A percentile compares a stretch with the other conserved stretches of the same genome.
Evolutionary conservation across 2,888 invertebrate genomes (phyloP).

Genomic region (Volucella zonaria): DNA sequence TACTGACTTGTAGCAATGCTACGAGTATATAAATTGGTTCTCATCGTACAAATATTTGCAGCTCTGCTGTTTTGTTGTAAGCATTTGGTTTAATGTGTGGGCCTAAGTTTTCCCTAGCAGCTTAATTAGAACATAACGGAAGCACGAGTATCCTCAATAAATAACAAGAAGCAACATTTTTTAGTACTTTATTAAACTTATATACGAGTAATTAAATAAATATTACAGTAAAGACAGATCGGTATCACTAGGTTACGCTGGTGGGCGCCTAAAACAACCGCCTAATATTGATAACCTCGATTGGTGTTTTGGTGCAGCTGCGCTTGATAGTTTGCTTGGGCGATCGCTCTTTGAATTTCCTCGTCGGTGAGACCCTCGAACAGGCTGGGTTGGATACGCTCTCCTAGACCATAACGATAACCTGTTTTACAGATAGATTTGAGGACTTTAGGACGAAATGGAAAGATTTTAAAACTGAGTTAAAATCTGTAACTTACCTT

Average conservation of each 20-base stretch:
- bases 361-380: constrained; percentile 69
- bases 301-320: constrained; percentile 57
- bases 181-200: constrained; percentile 53
- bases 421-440: constrained; percentile 58
- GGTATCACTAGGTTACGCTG: constrained; percentile 49
- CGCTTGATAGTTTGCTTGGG: constrained; percentile 63
- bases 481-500: constrained; percentile 35
- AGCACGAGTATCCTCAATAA: background rate
- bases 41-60: no score
- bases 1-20: no score
- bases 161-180: constrained; percentile 24
- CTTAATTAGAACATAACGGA: background rate
- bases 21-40: no score
- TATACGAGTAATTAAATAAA: constrained; percentile 59
- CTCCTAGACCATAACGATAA: constrained; percentile 62
- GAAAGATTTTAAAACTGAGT: background rate
- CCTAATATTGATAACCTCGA: constrained; percentile 61
- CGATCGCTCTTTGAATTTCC: constrained; percentile 63
- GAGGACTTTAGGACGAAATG: constrained; percentile 28
- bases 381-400: constrained; percentile 58
- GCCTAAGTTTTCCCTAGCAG: no score
- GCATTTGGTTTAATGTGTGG: no score
- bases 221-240: constrained; percentile 55
- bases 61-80: no score
- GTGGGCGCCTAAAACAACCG: constrained; percentile 3